These are phyloP conservation scores for Danio kyathit DNA, from an alignment of 2,797 vertebrate species.

Conservation along the genomic window DNA sequence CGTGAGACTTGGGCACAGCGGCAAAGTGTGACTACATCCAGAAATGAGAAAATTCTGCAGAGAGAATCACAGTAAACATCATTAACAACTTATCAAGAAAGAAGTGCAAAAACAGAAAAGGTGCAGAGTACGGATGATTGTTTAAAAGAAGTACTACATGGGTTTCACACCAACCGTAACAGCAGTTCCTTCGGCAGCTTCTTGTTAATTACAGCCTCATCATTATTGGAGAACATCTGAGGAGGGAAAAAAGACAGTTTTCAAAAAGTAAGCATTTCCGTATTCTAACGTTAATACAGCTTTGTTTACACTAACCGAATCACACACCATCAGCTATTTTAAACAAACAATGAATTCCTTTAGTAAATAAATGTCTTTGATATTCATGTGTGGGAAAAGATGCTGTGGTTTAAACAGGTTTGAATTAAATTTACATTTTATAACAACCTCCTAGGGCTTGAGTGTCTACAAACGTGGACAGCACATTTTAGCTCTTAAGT, in stretches of 20 bases:
- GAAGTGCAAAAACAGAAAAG: not conserved
- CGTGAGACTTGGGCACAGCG: slow-evolving; percentile 98
- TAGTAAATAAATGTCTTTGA: too few species aligned
- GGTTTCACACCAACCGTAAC: slow-evolving; percentile 83
- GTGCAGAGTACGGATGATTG: not conserved
- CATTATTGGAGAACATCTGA: slow-evolving; percentile 99
- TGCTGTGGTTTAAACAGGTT: too few species aligned
- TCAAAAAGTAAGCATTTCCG: not conserved
- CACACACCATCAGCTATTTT: too few species aligned
- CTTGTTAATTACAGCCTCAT: slow-evolving; percentile 98
- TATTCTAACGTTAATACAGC: not conserved
- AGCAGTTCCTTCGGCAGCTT: slow-evolving; percentile 98
- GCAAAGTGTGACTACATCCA: slow-evolving; percentile 98
- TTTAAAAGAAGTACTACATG: not conserved
- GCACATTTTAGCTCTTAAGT: too few species aligned
- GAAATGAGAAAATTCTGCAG: slow-evolving; percentile 97
- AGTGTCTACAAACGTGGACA: too few species aligned
- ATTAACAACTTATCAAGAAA: not conserved
- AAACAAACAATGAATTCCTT: too few species aligned
- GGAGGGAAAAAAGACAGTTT: slow-evolving; percentile 18
- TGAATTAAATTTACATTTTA: too few species aligned
- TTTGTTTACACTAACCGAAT: not conserved
- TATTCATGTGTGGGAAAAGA: too few species aligned
- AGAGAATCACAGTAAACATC: slow-evolving; percentile 56
- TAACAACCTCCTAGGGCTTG: too few species aligned